Conservation (phyloP, 2,113 vertebrate genomes). For the Reinhardtius hippoglossoides region DNA sequence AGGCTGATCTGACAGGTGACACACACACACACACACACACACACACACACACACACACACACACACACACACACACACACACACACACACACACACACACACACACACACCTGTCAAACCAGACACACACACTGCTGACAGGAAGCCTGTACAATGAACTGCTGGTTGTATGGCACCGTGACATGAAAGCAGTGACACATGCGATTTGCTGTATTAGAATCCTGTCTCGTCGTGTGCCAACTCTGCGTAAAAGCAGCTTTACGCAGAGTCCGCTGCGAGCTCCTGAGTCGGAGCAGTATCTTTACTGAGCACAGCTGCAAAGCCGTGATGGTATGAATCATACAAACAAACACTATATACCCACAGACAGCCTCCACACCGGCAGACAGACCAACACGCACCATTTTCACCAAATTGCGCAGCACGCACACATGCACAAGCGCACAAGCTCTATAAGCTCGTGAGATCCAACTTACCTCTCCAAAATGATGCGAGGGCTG, state of each 20-base stretch:
- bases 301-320: conserved; percentile 1
- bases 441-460: background rate
- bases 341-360: background rate
- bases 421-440: conserved; percentile 13
- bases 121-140: background rate
- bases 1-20: conserved; percentile 57
- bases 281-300: background rate
- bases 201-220: background rate
- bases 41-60: background rate
- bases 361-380: conserved; percentile 2
- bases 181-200: background rate
- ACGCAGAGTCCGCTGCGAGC: background rate
- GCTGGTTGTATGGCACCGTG: background rate
- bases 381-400: conserved; percentile 9
- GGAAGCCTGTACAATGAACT: background rate
- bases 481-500: conserved; percentile 46
- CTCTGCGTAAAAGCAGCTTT: conserved; percentile 35
- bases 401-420: conserved; percentile 30
- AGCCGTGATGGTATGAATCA: conserved; percentile 19
- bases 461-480: conserved; percentile 70
- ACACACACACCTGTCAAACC: conserved; percentile 25
- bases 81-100: background rate
- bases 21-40: conserved; percentile 6
- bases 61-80: background rate
- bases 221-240: background rate